Evolutionary conservation across 1,140 invertebrate species (phyloP), one percentile per base, ranked within the genome.

Genomic region (Heliconius melpomene): DNA sequence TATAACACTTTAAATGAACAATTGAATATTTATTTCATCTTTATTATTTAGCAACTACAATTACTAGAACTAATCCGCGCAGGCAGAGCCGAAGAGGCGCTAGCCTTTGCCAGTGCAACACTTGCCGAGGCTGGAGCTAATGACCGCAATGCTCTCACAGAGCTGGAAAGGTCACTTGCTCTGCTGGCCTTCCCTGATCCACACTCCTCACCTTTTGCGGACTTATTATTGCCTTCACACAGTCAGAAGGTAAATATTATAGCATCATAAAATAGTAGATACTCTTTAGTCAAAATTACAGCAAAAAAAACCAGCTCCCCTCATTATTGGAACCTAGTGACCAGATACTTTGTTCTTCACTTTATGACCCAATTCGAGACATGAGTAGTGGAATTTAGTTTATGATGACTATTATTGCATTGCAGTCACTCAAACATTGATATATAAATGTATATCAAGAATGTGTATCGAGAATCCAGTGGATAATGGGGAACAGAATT

Each of bases 151-250:
- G 97, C 97, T 36, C 92, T 98, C 3, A 95, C 95, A 26, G 97
- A 98, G 94, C 88, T 98, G 32, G 97, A 98, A 87, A 94, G 98
- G 81, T 99, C 99, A 0, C 94, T 99, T 54, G 98, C 99, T 1
- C 94, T 99, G 20, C 94, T 99, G 13, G 99, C 99, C 11, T 99
- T 99, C 94, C 99, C 99, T 79, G 98, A 99, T 87, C 99, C 99
- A 1, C 97, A 98, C 84, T 97, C 96, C 74, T 99, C 98, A 81
- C 99, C 99, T 1, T 99, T 99, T 95, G 97, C 98, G 60, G 98
- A 99, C 93, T 95, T 99, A 20, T 94, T 99, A n/a, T 97, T 98
- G 85, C 96, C 97, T 7, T 97, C 98, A 40, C 98, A 99, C 89
- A 95, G 98, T 85, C 98, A 99, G 94, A 99, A 99, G 96, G 98